These are phyloP conservation scores for Parotia lawesii DNA, from an alignment of 2,113 vertebrate genomes.

Conservation along the genomic window DNA sequence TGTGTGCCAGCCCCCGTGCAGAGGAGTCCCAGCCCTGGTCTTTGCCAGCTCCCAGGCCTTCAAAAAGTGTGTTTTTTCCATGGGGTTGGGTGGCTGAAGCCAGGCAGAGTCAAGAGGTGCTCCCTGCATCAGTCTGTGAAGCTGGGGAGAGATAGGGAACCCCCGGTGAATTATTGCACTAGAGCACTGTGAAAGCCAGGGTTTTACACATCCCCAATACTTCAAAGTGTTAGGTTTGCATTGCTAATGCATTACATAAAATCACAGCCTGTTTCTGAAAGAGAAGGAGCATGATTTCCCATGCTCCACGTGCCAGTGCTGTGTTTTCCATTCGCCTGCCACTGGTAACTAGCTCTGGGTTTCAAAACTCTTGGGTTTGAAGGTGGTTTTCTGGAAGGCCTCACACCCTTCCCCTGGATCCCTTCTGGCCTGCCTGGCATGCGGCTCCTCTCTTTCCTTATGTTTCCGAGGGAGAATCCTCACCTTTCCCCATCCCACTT, in stretches of 20 bases:
- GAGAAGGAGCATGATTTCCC: neutral
- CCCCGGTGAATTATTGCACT: neutral
- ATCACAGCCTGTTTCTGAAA: neutral
- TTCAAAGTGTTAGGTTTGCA: neutral
- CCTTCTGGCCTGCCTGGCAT: neutral
- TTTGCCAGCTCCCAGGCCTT: neutral
- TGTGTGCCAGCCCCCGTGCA: too few relatives aligned
- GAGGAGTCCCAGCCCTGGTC: neutral
- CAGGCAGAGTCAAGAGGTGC: neutral
- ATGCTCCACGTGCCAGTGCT: neutral
- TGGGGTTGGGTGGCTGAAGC: neutral
- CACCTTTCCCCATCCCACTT: neutral
- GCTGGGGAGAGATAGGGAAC: neutral
- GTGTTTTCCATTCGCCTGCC: neutral
- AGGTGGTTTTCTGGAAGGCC: neutral
- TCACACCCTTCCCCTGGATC: neutral
- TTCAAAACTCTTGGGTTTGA: neutral
- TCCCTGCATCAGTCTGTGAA: neutral
- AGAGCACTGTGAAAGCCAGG: neutral
- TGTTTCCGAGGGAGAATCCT: neutral
- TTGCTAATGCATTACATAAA: neutral
- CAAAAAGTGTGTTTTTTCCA: fast-evolving
- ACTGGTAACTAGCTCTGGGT: neutral
- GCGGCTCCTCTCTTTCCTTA: neutral
- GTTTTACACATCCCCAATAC: fast-evolving